Evolutionary conservation across 2,888 invertebrate species (phyloP), one percentile per base, ranked within the genome.

Genomic region (Lysandra bellargus): DNA sequence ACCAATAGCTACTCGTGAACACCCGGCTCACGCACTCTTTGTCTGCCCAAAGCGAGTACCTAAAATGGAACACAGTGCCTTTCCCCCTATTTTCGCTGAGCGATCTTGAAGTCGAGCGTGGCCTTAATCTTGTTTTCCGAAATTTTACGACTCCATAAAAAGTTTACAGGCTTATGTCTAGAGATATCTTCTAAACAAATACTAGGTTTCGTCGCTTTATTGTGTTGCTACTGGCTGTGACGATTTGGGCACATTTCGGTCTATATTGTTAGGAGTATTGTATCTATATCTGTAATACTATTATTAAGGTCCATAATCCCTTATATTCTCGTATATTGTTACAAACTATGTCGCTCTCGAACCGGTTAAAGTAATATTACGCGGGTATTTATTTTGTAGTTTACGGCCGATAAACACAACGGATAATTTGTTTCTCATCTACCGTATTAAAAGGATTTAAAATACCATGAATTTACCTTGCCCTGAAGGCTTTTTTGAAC

Each of bases 311-410:
- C 23, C 12, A 64, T 64, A 64, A 64, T 12, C 23, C 64, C 23
- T 64, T 64, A 83, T 84, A 84, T 84, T 82, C 81, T 81, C 82
- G 80, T 82, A 84, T 85, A 84, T 84, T 83, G 83, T 85, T 86
- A 82, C 79, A 49, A 82, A 82, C 81, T 79, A 78, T 81, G 69
- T 78, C 61, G 64, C 72, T 75, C 78, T 80, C 79, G 72, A 78
- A 37, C 78, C n/a, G 17, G 61, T 57, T 23, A 78, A 64, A 73
- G 78, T 79, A 75, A 79, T 82, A 80, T 75, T 77, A 61, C 79
- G 53, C 73, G 64, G 78, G 75, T 74, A 78, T 80, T 80, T 80
- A 77, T 81, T 77, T 76, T 53, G 44, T 75, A 40, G 49, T 79
- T 76, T 75, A 64, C 57, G 53, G 57, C 53, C 30, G n/a, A 6